Evolutionary conservation across 2,113 vertebrate species (phyloP), one percentile per base, ranked within the genome.

Genomic region (Engystomops pustulosus): DNA sequence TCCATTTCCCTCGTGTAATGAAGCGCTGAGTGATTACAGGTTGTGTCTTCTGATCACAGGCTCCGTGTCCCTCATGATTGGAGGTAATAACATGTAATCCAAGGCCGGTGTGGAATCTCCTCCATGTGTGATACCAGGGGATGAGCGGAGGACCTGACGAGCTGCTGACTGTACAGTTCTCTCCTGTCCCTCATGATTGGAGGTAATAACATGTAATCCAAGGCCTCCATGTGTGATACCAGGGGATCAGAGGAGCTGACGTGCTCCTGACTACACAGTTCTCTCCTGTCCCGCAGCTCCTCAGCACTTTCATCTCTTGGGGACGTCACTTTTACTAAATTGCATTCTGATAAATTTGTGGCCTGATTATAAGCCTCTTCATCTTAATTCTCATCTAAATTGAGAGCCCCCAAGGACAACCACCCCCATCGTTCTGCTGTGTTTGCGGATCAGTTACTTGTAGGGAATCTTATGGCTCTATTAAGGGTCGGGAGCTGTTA

Each of bases 31-130:
- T 34, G 11, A 77, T 77, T 58, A 77, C 11, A 77, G 49, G 17
- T 53, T 58, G 8, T 36, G 30, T 72, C 41, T 20, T n/a, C 9
- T 60, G 27, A 78, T 79, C 44, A 79, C 53, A 60, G 53, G 53
- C n/a, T 78, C 32, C 15, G 8, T 30, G 51, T 58, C 30, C 75
- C 75, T 58, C 51, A 25, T 23, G 25, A n/a, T 34, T 7, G 34
- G 3, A 14, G n/a, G 18, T 60, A 79, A 79, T 78, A n/a, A 78
- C 30, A 78, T 36, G 32, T 41, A 25, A 44, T 79, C 9, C 8
- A 3, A 14, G 34, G 15, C 18, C 15, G 7, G 10, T 15, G 20
- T n/a, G 41, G 70, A 72, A 30, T 71, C 69, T 71, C 20, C 68
- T 14, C 4, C 44, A 9, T 45, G 14, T 23, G 6, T 17, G 1